Conservation (phyloP, 2,113 vertebrate species). For the Sakesphorus luctuosus region DNA sequence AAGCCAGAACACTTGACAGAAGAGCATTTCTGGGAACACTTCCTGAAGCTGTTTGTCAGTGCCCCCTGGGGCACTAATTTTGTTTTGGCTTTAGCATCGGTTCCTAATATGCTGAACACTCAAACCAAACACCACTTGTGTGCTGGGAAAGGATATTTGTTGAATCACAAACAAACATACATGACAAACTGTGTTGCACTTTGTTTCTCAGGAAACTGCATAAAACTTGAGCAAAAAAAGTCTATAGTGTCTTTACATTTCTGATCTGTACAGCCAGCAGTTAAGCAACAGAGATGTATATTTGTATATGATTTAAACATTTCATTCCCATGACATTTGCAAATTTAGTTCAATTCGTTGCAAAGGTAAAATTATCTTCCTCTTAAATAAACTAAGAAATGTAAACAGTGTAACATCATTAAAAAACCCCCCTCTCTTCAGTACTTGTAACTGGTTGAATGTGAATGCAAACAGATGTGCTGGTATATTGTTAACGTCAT, state of each 20-base stretch:
- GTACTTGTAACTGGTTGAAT: slow-evolving; percentile 38
- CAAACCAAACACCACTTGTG: neutral
- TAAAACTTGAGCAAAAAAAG: neutral
- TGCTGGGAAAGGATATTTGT: neutral
- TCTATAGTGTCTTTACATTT: neutral
- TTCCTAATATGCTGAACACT: neutral
- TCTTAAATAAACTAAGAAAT: slow-evolving; percentile 67
- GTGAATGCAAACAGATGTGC: slow-evolving; percentile 62
- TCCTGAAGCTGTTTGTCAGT: neutral
- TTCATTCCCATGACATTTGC: neutral
- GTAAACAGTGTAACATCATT: slow-evolving; percentile 62
- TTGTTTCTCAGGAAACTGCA: neutral
- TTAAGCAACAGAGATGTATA: neutral
- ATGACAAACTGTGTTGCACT: neutral
- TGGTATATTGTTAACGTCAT: slow-evolving; percentile 51
- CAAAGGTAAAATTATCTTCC: slow-evolving; percentile 46
- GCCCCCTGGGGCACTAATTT: neutral
- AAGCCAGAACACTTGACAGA: neutral
- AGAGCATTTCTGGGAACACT: neutral
- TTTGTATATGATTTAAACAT: neutral
- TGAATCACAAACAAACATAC: slow-evolving; percentile 5
- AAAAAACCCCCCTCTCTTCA: neutral
- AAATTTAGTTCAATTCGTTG: slow-evolving; percentile 4
- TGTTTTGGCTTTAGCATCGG: slow-evolving; percentile 43
- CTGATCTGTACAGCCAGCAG: neutral